These are phyloP conservation scores for Cynaeus angustus DNA, from an alignment of 2,888 invertebrate genomes.

Conservation along the genomic window DNA sequence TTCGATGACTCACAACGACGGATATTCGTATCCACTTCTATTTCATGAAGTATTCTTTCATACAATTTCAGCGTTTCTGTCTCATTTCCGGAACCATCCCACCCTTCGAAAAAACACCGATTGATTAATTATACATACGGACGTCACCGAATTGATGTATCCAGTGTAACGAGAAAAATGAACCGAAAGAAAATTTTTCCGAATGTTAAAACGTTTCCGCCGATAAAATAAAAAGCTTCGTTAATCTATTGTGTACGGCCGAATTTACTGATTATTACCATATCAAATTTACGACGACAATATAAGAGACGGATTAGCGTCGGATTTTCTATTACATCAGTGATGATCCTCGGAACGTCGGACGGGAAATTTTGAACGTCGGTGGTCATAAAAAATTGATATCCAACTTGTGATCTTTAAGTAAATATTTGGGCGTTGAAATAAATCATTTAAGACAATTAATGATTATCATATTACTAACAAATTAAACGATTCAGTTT, in stretches of 20 bases:
- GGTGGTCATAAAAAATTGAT: too few species aligned
- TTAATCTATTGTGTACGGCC: not conserved
- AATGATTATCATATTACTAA: too few species aligned
- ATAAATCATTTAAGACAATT: too few species aligned
- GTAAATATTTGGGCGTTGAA: too few species aligned
- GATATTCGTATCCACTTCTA: not conserved
- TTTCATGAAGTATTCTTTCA: not conserved
- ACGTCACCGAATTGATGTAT: not conserved
- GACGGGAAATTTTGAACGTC: too few species aligned
- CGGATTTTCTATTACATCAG: constrained; percentile 30
- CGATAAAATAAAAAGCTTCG: constrained; percentile 1
- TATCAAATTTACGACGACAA: constrained; percentile 31
- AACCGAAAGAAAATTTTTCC: not conserved
- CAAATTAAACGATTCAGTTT: too few species aligned
- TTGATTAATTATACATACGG: too few species aligned
- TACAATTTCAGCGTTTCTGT: not conserved
- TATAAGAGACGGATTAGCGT: constrained; percentile 28
- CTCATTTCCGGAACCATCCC: too few species aligned
- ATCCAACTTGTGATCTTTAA: too few species aligned
- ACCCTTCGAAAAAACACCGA: too few species aligned
- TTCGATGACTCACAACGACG: not conserved
- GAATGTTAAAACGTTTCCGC: not conserved
- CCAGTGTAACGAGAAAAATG: not conserved
- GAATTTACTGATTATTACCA: constrained; percentile 13
- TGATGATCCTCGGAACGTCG: not conserved